phyloP scores from a whole-genome alignment of 2,113 vertebrate genomes.

The Sylvia atricapilla region DNA sequence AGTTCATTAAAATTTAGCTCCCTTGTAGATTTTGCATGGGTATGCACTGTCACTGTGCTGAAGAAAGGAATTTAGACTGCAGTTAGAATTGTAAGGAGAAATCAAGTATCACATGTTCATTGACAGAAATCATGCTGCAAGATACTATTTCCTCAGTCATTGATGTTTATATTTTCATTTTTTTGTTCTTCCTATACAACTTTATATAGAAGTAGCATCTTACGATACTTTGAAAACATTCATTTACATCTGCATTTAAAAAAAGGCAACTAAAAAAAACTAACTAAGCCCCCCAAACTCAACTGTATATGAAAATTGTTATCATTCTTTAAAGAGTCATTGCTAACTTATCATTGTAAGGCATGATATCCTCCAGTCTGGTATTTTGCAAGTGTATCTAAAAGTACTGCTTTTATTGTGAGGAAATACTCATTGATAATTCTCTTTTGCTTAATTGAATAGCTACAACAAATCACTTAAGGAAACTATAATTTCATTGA shows the following conservation, averaged over 20 bases:
- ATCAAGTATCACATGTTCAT: neutral
- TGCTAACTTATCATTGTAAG: neutral
- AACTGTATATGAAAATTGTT: neutral
- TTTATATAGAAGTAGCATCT: neutral
- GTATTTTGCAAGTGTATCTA: neutral
- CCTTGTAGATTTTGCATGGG: neutral
- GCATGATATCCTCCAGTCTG: neutral
- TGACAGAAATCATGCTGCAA: neutral
- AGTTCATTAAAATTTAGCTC: neutral
- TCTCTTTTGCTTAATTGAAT: neutral
- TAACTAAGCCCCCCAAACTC: neutral
- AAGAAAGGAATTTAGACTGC: neutral
- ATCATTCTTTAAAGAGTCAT: neutral
- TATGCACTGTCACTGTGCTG: neutral
- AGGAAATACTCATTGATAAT: neutral
- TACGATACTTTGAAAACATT: neutral
- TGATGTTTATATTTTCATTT: neutral
- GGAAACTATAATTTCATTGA: neutral
- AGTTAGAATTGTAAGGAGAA: neutral
- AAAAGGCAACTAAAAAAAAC: neutral
- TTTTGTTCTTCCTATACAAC: neutral
- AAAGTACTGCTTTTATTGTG: neutral
- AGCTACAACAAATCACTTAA: neutral
- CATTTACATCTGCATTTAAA: neutral
- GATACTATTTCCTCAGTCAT: neutral